Base-by-base conservation (phyloP, 2,113 vertebrate genomes). In the Phodopus roborovskii region DNA sequence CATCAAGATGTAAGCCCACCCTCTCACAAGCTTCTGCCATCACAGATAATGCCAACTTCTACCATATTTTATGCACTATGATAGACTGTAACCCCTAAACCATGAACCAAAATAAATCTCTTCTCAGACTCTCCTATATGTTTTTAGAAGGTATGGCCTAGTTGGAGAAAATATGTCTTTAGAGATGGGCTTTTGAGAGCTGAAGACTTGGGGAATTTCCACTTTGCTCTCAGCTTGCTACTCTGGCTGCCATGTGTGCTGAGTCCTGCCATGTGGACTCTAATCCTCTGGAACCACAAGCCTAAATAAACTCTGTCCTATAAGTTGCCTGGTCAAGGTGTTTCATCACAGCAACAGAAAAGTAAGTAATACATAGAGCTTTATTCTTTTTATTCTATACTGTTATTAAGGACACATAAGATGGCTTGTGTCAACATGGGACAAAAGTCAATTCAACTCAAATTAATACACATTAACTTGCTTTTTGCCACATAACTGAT, bases 401-500 rank as follows among this genome's bases (percentile, higher is more conserved):
- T 62, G n/a, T 94, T 85, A 84, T 66, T 5, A 90, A 88, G 33
- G n/a, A 94, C 87, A 92, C 90, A 74, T 4, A 92, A 77, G 20
- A 17, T 58, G 74, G 9, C 1, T 71, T 92, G 62, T 70, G 3
- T 78, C 26, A 83, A 53, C 12, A 56, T 39, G 36, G 20, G 7
- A 9, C 79, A 92, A 92, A 92, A 83, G 20, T 90, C 45, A 82
- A 90, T 66, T 75, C 90, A 93, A 84, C 94, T 90, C 64, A 87
- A 86, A 74, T 82, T 9, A 73, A 42, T 60, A 66, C 75, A 6
- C 36, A 79, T 90, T 92, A 8, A 79, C 11, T 56, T 88, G 50
- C 36, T 30, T 73, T 53, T 56, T 66, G 28, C 2, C 42, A 86
- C 62, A 86, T n/a, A 70, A 36, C 15, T 66, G 28, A 50, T 30